A percentile compares a stretch with the other conserved stretches of the same genome.
Evolutionary conservation across 2,113 vertebrate species (phyloP).

Genomic region (human): GRCh38 chr18:49330501-49331000

Average conservation of each 20-base stretch:
- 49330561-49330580: neutral
- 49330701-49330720: neutral
- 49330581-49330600: neutral
- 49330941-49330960: neutral
- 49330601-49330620: slow-evolving; percentile 19
- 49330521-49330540: slow-evolving; percentile 9
- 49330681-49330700: neutral
- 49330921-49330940: neutral
- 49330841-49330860: neutral
- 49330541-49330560: neutral
- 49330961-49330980: neutral
- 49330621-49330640: neutral
- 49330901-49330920: neutral
- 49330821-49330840: neutral
- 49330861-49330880: neutral
- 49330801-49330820: neutral
- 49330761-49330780: neutral
- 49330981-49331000: neutral
- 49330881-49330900: neutral
- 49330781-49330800: neutral
- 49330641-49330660: neutral
- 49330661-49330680: neutral
- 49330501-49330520: neutral
- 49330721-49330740: neutral
- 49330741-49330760: neutral